phyloP scores from a whole-genome alignment of 1,140 invertebrate species.

The Hydropsyche tenuis region DNA sequence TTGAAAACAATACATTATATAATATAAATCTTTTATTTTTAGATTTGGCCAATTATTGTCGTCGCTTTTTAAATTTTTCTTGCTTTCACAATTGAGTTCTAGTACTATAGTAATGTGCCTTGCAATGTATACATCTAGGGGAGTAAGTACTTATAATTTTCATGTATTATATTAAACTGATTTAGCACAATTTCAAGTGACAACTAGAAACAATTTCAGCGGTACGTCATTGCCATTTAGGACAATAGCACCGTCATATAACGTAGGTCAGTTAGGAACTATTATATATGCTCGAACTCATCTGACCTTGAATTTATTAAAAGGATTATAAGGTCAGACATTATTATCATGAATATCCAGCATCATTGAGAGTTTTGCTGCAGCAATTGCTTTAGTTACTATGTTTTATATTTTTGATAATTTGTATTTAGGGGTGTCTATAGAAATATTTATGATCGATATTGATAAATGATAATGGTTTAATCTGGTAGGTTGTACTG shows the following conservation, averaged over 20 bases:
- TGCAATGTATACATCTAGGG: background rate
- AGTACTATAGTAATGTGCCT: background rate
- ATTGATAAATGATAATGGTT: too few species aligned
- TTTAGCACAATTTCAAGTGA: too few species aligned
- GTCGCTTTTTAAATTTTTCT: background rate
- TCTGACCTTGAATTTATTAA: conserved; percentile 20
- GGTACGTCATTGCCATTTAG: conserved; percentile 12
- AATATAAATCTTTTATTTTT: background rate
- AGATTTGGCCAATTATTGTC: background rate
- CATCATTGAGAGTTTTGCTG: too few species aligned
- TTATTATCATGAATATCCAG: conserved; percentile 2
- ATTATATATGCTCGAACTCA: conserved; percentile 4
- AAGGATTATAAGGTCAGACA: conserved; percentile 30
- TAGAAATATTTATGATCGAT: too few species aligned
- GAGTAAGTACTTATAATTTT: background rate
- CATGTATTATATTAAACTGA: too few species aligned
- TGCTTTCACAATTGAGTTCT: background rate
- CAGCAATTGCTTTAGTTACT: too few species aligned
- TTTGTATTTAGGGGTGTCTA: too few species aligned
- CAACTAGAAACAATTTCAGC: too few species aligned
- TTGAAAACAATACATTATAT: background rate
- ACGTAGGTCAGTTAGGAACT: conserved; percentile 30
- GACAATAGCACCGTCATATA: conserved; percentile 14
- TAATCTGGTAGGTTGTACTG: too few species aligned
- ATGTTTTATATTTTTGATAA: too few species aligned